Conservation (phyloP, 2,113 vertebrate genomes). For the Arvicanthis niloticus region DNA sequence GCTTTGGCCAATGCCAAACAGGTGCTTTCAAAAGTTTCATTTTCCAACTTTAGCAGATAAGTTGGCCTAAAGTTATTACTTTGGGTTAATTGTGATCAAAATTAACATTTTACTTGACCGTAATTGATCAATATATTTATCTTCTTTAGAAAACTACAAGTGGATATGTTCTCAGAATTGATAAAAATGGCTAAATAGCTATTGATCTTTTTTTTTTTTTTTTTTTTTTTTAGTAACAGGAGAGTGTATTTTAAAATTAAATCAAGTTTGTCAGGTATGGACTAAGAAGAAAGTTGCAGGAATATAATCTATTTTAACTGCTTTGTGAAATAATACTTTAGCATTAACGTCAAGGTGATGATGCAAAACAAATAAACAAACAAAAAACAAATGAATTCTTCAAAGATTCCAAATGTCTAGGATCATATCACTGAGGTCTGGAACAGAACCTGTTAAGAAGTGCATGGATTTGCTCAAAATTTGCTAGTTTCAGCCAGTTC, state of each 20-base stretch:
- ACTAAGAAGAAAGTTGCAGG: constrained; percentile 22
- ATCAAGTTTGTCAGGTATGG: constrained; percentile 7
- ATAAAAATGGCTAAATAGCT: background rate
- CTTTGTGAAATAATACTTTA: background rate
- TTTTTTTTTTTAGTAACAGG: background rate
- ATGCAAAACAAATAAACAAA: background rate
- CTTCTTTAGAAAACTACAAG: constrained; percentile 57
- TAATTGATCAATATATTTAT: constrained; percentile 46
- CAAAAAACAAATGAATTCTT: background rate
- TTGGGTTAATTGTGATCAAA: constrained; percentile 49
- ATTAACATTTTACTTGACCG: constrained; percentile 40
- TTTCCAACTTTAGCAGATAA: background rate
- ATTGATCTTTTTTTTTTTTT: background rate
- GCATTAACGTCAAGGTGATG: constrained; percentile 18
- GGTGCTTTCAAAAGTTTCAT: background rate
- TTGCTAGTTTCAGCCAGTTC: background rate
- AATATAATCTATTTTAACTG: constrained; percentile 1
- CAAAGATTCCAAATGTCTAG: constrained; percentile 1
- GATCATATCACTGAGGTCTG: constrained; percentile 59
- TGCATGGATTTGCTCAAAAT: background rate
- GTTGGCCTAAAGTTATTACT: constrained; percentile 5
- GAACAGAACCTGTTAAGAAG: background rate
- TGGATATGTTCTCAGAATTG: background rate
- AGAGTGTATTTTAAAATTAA: constrained; percentile 49
- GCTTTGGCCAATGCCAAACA: background rate